Conservation (phyloP, 64 coral and sea anemone species). For the Montipora efflorescens region DNA sequence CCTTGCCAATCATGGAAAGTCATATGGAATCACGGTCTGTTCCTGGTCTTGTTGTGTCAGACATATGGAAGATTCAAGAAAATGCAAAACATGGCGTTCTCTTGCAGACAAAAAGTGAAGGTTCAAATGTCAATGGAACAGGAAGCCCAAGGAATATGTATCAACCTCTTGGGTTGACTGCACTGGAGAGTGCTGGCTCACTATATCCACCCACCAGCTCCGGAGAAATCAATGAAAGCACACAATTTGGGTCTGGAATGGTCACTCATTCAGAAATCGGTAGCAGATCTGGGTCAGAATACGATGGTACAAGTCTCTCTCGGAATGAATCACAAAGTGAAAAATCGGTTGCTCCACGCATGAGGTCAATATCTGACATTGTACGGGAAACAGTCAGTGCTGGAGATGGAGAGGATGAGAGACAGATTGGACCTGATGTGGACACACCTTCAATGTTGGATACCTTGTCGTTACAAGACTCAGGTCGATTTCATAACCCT, state of each 20-base stretch:
- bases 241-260: conserved; percentile 24
- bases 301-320: conserved; percentile 31
- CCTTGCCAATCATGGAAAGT: conserved; percentile 83
- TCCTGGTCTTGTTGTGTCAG: conserved; percentile 76
- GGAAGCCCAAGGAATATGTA: conserved; percentile 69
- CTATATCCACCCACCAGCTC: background rate
- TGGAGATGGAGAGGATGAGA: conserved; percentile 33
- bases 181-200: conserved; percentile 70
- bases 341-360: conserved; percentile 51
- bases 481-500: conserved; percentile 53
- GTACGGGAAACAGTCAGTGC: conserved; percentile 55
- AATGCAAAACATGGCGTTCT: conserved; percentile 45
- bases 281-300: conserved; percentile 45
- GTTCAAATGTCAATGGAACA: conserved; percentile 80
- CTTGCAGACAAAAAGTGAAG: conserved; percentile 86
- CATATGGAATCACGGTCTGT: conserved; percentile 81
- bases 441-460: conserved; percentile 80
- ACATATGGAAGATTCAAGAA: conserved; percentile 82
- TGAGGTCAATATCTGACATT: conserved; percentile 89
- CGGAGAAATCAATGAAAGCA: conserved; percentile 20
- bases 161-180: conserved; percentile 65
- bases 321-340: conserved; percentile 52
- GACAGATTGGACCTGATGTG: background rate
- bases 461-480: conserved; percentile 75
- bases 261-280: conserved; percentile 24